Base-by-base conservation (phyloP, 1,140 invertebrate species). In the Saccostrea cuccullata region DNA sequence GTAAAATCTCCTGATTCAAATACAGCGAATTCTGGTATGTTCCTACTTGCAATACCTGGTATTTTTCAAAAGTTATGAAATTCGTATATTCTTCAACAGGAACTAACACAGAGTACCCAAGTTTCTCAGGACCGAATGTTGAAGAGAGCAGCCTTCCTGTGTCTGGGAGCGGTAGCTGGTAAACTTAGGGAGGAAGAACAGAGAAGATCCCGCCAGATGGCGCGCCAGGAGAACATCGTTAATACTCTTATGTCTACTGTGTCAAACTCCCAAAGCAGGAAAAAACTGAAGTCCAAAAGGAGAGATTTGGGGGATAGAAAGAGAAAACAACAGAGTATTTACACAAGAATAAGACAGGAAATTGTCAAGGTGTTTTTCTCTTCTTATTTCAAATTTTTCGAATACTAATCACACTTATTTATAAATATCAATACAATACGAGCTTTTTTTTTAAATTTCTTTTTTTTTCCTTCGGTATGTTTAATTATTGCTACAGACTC, bases 151-250 rank as follows among this genome's bases (percentile, higher is more conserved):
- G 83, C 86, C 23, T 89, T 82, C 47, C 36, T 90, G 13, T 84
- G 56, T 55, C 40, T 90, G 60, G 89, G 89, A 13, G 84, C 89
- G 60, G n/a, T 88, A 20, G 87, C 64, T 8, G 82, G 87, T 20
- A 82, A 55, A 55, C 83, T 90, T 17, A 86, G 47, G 12, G 26
- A 55, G 20, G 60, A 90, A 20, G 56, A 83, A 20, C 67, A 60
- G 12, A 88, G 47, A 26, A 23, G n/a, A 40, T 64, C 23, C 5
- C 40, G 15, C 26, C 8, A 86, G 20, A 20, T 90, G n/a, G 0
- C 56, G 60, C 36, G 77, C 4, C 82, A 86, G 73, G 77, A 86
- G 56, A 56, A 30, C 36, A 55, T 83, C 1, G 23, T 90, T 3
- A 55, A 84, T 30, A 67, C 55, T 70, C 30, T 90, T 40, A 8